Percentiles rank a stretch among this genome's conserved stretches.
These are phyloP conservation scores for Cheirogaleus major DNA, from an alignment of 2,797 vertebrate genomes.

Conservation along the genomic window DNA sequence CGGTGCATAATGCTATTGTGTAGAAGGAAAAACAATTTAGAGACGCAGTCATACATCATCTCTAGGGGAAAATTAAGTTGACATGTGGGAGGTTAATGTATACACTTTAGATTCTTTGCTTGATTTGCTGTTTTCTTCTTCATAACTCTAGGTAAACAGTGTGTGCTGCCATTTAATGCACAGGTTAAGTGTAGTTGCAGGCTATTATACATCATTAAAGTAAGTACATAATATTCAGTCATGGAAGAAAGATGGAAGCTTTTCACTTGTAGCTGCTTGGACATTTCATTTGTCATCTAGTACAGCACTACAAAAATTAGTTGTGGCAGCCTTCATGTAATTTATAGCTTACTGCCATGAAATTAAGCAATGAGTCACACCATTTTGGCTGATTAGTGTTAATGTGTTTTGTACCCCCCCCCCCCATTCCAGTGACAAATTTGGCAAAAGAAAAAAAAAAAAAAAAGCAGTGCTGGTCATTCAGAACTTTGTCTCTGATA, in stretches of 20 bases:
- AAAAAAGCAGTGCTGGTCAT: slow-evolving; percentile 86
- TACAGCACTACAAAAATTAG: slow-evolving; percentile 87
- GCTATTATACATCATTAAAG: slow-evolving; percentile 98
- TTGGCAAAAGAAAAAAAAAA: slow-evolving; percentile 73
- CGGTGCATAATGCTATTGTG: slow-evolving; percentile 81
- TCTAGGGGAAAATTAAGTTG: slow-evolving; percentile 83
- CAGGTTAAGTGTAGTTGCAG: slow-evolving; percentile 97
- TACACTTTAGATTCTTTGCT: slow-evolving; percentile 83
- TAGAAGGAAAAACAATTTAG: slow-evolving; percentile 78
- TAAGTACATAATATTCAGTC: slow-evolving; percentile 93
- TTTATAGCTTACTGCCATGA: slow-evolving; percentile 86
- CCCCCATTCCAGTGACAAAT: slow-evolving; percentile 81
- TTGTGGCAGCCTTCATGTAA: slow-evolving; percentile 88
- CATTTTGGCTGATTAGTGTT: slow-evolving; percentile 89
- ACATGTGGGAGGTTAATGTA: slow-evolving; percentile 86
- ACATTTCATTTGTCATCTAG: slow-evolving; percentile 94
- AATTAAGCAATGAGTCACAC: slow-evolving; percentile 89
- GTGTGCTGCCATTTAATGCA: slow-evolving; percentile 88
- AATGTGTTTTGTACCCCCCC: slow-evolving; percentile 83
- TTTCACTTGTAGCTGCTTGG: slow-evolving; percentile 90
- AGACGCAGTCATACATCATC: slow-evolving; percentile 83
- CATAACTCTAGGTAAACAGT: slow-evolving; percentile 88
- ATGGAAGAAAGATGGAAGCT: slow-evolving; percentile 92
- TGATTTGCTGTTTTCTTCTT: slow-evolving; percentile 88
- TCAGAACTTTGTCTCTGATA: slow-evolving; percentile 84